These are phyloP conservation scores for Silurus asotus DNA, from an alignment of 2,113 vertebrate species.

Conservation along the genomic window DNA sequence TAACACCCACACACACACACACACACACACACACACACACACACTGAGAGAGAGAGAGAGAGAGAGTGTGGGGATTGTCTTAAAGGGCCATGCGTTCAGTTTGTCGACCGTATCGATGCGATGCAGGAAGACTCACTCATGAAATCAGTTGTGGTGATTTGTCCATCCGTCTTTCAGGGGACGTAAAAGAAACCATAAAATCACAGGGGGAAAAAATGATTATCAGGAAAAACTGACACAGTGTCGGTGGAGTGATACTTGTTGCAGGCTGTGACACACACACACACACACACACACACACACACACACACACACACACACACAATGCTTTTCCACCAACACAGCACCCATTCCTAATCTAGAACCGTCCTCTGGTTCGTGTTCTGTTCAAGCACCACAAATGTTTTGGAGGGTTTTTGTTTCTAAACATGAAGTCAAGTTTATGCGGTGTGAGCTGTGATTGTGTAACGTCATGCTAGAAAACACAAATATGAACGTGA, in stretches of 20 bases:
- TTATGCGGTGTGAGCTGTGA: neutral
- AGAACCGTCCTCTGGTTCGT: neutral
- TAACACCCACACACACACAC: slow-evolving; percentile 46
- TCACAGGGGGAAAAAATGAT: neutral
- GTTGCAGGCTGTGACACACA: neutral
- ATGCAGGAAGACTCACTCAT: slow-evolving; percentile 47
- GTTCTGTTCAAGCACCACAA: neutral
- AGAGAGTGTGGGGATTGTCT: slow-evolving; percentile 59
- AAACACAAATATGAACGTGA: neutral
- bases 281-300: slow-evolving; percentile 1
- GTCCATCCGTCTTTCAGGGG: neutral
- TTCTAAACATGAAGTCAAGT: neutral
- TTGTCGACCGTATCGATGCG: slow-evolving; percentile 63
- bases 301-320: neutral
- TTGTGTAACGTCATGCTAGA: neutral
- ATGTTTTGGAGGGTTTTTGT: neutral
- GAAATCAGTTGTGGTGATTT: slow-evolving; percentile 12
- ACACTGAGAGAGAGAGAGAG: slow-evolving; percentile 48
- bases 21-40: slow-evolving; percentile 67
- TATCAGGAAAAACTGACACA: neutral
- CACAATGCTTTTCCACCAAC: neutral
- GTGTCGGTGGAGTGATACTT: neutral
- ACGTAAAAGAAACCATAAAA: neutral
- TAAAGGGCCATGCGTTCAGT: slow-evolving; percentile 80
- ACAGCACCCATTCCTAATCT: neutral